Evolutionary conservation across 2,888 invertebrate species (phyloP).

Genomic region (Rhingia campestris): DNA sequence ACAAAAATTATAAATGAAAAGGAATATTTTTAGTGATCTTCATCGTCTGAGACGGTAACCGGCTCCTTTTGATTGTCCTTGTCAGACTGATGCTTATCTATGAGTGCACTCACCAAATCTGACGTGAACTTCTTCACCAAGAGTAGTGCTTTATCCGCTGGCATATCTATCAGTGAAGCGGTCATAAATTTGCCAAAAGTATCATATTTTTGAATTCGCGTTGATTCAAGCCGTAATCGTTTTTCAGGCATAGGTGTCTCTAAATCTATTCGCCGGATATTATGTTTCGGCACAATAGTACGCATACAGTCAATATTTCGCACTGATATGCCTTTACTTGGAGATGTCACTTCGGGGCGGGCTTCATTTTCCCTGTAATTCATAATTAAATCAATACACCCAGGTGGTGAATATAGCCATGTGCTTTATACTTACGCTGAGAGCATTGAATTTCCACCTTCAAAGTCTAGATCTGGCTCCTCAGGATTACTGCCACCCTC

Average conservation of each 20-base stretch:
- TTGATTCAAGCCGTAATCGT: conserved; percentile 44
- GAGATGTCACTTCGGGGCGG: conserved; percentile 45
- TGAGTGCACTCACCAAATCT: conserved; percentile 80
- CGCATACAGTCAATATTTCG: conserved; percentile 63
- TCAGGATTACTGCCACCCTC: conserved; percentile 60
- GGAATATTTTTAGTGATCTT: conserved; percentile 31
- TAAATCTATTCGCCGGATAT: conserved; percentile 35
- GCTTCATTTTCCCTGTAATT: conserved; percentile 75
- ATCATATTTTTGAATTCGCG: conserved; percentile 75
- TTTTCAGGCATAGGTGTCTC: conserved; percentile 51
- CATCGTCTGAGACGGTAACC: conserved; percentile 52
- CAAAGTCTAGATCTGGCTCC: conserved; percentile 45
- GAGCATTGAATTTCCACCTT: conserved; percentile 37
- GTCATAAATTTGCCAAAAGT: conserved; percentile 82
- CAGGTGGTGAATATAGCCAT: no score
- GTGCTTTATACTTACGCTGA: conserved; percentile 28
- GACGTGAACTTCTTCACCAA: conserved; percentile 81
- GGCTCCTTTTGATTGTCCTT: conserved; percentile 35
- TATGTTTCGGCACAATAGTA: conserved; percentile 63
- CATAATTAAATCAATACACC: no score
- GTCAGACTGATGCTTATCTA: conserved; percentile 75
- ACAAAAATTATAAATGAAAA: background rate
- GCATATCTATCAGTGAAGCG: conserved; percentile 80
- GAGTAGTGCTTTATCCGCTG: conserved; percentile 78
- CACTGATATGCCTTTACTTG: conserved; percentile 44